A percentile compares a stretch with the other conserved stretches of the same genome.
phyloP scores from a whole-genome alignment of 2,113 vertebrate genomes.

The Gavia stellata region DNA sequence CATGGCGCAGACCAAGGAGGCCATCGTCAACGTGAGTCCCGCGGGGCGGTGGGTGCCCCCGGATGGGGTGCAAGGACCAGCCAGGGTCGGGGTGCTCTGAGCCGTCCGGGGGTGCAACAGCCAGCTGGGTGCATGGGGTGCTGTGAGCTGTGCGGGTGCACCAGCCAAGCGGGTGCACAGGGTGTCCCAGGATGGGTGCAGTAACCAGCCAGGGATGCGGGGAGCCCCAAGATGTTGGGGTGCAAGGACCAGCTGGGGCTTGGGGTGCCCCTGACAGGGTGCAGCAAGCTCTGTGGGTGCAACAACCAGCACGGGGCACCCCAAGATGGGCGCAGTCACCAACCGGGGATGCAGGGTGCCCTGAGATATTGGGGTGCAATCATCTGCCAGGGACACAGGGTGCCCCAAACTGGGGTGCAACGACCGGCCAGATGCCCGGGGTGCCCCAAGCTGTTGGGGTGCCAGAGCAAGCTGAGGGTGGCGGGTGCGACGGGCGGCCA shows the following conservation, averaged over 20 bases:
- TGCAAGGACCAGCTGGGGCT: background rate
- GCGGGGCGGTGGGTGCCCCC: background rate
- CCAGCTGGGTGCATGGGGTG: background rate
- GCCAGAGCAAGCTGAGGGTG: background rate
- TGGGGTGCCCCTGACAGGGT: background rate
- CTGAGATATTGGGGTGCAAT: background rate
- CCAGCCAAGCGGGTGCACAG: no score
- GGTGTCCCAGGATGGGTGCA: no score
- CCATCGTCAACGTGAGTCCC: conserved; percentile 87
- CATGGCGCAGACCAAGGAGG: conserved; percentile 98
- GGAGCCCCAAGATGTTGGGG: no score
- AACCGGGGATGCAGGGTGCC: background rate
- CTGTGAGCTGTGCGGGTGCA: background rate
- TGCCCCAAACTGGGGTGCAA: background rate
- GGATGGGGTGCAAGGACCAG: background rate
- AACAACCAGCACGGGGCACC: background rate
- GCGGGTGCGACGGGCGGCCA: background rate
- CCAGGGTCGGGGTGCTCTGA: background rate
- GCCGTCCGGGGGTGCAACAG: background rate
- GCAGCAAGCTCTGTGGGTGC: background rate
- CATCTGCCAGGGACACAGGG: background rate
- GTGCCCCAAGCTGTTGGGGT: background rate
- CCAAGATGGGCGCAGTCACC: background rate
- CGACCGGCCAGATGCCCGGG: fast-evolving
- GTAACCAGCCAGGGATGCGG: no score